These are phyloP conservation scores for Motacilla tschutschensis DNA, from an alignment of 2,113 vertebrate species.

Conservation along the genomic window DNA sequence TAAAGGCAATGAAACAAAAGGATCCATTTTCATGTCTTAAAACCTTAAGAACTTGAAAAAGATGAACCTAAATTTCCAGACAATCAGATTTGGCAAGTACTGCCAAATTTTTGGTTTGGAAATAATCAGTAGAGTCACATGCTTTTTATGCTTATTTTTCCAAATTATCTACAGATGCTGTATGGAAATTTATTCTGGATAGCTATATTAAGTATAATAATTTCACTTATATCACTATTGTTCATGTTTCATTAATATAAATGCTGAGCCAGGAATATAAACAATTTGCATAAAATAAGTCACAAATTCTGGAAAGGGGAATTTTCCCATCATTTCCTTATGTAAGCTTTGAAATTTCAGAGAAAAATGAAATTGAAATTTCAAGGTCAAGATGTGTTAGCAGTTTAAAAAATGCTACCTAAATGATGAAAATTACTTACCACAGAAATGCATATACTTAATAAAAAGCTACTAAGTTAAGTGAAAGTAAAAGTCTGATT, in stretches of 20 bases:
- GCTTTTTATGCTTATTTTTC: slow-evolving; percentile 54
- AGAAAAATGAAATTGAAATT: background rate
- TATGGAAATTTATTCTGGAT: slow-evolving; percentile 45
- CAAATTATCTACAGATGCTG: slow-evolving; percentile 44
- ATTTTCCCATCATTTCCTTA: background rate
- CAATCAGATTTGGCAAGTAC: background rate
- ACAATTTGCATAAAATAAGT: background rate
- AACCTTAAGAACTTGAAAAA: background rate
- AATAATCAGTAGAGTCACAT: slow-evolving; percentile 5
- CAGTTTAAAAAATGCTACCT: background rate
- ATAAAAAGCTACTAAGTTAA: background rate
- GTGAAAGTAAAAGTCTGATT: background rate
- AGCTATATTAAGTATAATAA: slow-evolving; percentile 46
- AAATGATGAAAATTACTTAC: background rate
- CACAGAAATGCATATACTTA: background rate
- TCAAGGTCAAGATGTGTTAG: background rate
- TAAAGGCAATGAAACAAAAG: background rate
- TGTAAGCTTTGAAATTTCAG: background rate
- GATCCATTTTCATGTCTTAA: background rate
- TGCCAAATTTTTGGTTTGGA: background rate
- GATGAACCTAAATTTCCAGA: background rate
- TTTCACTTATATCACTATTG: slow-evolving; percentile 41
- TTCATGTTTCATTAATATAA: slow-evolving; percentile 65
- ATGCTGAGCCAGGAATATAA: slow-evolving; percentile 21
- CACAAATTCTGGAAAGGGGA: background rate